phyloP scores from a whole-genome alignment of 2,113 vertebrate species.

The Seriola aureovittata region DNA sequence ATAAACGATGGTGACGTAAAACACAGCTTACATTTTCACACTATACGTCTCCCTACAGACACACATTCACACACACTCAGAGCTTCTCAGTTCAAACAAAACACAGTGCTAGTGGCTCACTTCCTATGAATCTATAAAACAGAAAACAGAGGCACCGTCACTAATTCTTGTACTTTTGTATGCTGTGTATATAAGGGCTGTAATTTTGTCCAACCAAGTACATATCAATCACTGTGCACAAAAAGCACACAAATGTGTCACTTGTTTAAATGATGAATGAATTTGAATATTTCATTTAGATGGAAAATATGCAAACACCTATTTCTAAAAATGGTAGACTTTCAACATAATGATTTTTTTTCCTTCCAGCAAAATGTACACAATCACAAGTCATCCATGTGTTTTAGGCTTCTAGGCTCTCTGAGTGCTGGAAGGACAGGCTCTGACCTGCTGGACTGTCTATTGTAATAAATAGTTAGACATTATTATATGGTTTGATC shows the following conservation, averaged over 20 bases:
- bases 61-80: too few species aligned
- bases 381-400: neutral
- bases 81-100: too few species aligned
- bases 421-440: constrained; percentile 44
- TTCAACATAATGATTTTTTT: neutral
- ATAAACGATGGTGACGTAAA: neutral
- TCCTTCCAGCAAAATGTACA: too few species aligned
- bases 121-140: too few species aligned
- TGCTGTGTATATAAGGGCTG: neutral
- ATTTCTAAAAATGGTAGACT: constrained; percentile 16
- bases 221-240: neutral
- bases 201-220: neutral
- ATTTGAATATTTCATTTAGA: constrained; percentile 3
- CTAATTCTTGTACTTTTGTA: too few species aligned
- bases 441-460: constrained; percentile 34
- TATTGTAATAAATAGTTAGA: constrained; percentile 23
- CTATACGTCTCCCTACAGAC: too few species aligned
- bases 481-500: constrained; percentile 16
- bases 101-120: too few species aligned
- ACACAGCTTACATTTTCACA: neutral
- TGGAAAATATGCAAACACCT: neutral
- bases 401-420: constrained; percentile 27
- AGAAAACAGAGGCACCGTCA: too few species aligned
- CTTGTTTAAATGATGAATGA: neutral
- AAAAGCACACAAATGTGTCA: neutral